Evolutionary conservation across 2,797 vertebrate genomes (phyloP).

Genomic region (Holocentrus rufus): DNA sequence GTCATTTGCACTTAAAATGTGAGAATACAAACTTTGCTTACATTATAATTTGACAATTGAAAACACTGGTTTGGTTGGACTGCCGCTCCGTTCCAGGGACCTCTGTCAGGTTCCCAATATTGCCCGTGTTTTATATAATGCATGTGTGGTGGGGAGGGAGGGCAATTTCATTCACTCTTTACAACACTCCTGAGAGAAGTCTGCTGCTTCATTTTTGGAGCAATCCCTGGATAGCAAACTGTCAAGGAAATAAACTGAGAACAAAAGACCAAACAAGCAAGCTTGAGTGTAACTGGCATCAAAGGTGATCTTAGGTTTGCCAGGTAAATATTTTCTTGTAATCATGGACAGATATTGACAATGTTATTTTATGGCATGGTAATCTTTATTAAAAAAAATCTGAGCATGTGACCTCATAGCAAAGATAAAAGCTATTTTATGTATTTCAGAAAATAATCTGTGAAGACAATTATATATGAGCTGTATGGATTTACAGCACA

Average conservation of each 20-base stretch:
- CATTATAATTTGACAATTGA: slow-evolving; percentile 38
- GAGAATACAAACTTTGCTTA: slow-evolving; percentile 54
- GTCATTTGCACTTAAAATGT: slow-evolving; percentile 16
- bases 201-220: slow-evolving; percentile 49
- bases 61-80: slow-evolving; percentile 31
- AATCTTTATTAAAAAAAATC: no score
- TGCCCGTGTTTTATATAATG: slow-evolving; percentile 1
- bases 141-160: slow-evolving; percentile 50
- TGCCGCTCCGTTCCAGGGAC: slow-evolving; percentile 26
- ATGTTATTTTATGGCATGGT: not conserved
- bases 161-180: slow-evolving; percentile 47
- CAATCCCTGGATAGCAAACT: slow-evolving; percentile 16
- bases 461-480: not conserved
- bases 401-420: not conserved
- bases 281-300: not conserved
- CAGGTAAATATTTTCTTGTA: no score
- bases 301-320: not conserved
- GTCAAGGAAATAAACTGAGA: slow-evolving; percentile 37
- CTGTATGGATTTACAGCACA: not conserved
- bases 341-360: no score
- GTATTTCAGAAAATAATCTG: not conserved
- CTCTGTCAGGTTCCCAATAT: slow-evolving; percentile 53
- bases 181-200: slow-evolving; percentile 59
- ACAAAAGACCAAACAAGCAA: slow-evolving; percentile 16
- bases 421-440: not conserved